Percentiles rank a stretch among this genome's conserved stretches.
Evolutionary conservation across 2,113 vertebrate genomes (phyloP).

Genomic region (Lagenorhynchus albirostris): DNA sequence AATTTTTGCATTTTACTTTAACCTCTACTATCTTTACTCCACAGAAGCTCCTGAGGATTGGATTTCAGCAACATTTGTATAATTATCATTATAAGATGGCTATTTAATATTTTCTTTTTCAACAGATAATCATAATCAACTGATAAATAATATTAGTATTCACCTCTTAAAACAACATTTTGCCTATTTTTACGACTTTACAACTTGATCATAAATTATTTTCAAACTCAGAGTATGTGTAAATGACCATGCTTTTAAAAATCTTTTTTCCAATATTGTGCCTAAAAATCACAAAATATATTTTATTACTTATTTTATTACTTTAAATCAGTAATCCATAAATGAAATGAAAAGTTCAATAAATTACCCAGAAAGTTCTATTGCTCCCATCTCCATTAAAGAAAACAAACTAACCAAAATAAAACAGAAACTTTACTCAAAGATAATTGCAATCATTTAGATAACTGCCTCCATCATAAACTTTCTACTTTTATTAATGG

Average conservation of each 20-base stretch:
- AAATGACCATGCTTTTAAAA: not conserved
- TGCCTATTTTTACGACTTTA: constrained; percentile 39
- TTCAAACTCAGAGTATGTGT: not conserved
- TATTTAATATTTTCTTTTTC: constrained; percentile 64
- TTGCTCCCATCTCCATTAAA: not conserved
- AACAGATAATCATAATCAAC: constrained; percentile 40
- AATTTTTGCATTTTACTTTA: constrained; percentile 56
- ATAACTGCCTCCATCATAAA: not conserved
- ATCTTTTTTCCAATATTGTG: constrained; percentile 1
- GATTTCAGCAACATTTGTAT: constrained; percentile 35
- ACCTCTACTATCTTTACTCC: not conserved
- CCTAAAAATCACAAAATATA: not conserved
- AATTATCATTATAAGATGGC: constrained; percentile 36
- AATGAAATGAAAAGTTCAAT: not conserved
- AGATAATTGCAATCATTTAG: not conserved
- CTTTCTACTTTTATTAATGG: not conserved
- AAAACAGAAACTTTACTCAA: not conserved
- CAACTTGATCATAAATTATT: constrained; percentile 14
- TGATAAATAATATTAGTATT: constrained; percentile 21
- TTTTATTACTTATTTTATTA: not conserved
- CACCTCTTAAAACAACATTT: not conserved
- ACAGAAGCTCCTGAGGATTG: constrained; percentile 32
- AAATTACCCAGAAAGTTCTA: not conserved
- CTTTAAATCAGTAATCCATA: not conserved
- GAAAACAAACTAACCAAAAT: constrained; percentile 9